Evolutionary conservation across 35 echinoderm and acorn worm species (phyloP), one percentile per base, ranked within the genome.

Genomic region (Patiria miniata): DNA sequence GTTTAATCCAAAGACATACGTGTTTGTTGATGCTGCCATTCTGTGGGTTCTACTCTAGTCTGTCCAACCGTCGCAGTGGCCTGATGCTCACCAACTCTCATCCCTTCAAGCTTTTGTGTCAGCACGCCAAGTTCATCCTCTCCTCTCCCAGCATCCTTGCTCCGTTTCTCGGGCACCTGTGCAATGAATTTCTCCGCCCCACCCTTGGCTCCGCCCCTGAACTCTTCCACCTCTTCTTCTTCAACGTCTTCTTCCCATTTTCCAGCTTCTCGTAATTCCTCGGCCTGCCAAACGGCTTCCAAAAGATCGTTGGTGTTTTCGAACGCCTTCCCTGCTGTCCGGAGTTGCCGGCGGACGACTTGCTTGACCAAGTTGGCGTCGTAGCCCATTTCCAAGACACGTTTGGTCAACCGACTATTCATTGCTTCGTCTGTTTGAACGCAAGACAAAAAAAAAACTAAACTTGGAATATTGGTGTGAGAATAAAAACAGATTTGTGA

Each of bases 371-470:
- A 30, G 2, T 59, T 10, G 47, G 60, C 36, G 68, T 94, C 87
- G 34, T 88, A 90, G 8, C 91, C 95, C 95, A 97, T 97, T 12
- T 93, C 91, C n/a, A 97, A 8, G 38, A 93, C 87, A 42, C 83
- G 84, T 32, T 84, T 79, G 22, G 77, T 77, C 1, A 83, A 57
- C 15, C 77, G 56, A 59, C 87, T 83, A 4, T 69, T 32, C 84
- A 97, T 91, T 26, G 82, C 52, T 84, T 85, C 76, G 77, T 93
- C 87, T 39, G 93, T 59, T 55, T 21, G 57, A 60, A 60, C 8
- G 57, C 19, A n/a, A 10, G 8, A 60, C 17, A 60, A 60, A 60
- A 57, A 60, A 60, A 7, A 18, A 60, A 21, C n/a, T n/a, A n/a
- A n/a, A n/a, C n/a, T n/a, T n/a, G n/a, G n/a, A n/a, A n/a, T n/a